Percentiles rank a stretch among this genome's conserved stretches.
phyloP scores from a whole-genome alignment of 2,888 invertebrate genomes.

The Zaprionus bogoriensis region DNA sequence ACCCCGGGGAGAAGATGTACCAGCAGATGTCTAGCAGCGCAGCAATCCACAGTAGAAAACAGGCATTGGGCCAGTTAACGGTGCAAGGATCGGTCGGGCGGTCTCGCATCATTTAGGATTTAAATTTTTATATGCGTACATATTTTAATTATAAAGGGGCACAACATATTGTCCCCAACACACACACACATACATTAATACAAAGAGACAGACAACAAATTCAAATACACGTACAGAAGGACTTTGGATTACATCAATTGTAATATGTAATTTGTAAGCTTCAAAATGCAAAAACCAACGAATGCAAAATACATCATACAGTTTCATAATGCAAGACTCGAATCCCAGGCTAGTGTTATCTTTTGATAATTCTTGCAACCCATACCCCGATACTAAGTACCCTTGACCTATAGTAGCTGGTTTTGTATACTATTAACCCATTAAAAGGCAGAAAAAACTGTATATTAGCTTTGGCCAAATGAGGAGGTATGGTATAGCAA shows the following conservation, averaged over 20 bases:
- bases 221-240: slow-evolving; percentile 4
- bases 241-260: slow-evolving; percentile 16
- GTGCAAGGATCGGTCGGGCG: background rate
- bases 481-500: too few relatives aligned
- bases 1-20: background rate
- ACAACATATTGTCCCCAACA: background rate
- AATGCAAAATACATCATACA: slow-evolving; percentile 3
- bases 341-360: too few relatives aligned
- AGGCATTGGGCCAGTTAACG: too few relatives aligned
- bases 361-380: background rate
- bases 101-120: slow-evolving; percentile 8
- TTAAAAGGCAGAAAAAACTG: too few relatives aligned
- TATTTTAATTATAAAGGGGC: background rate
- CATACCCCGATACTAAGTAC: too few relatives aligned
- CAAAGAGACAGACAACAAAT: slow-evolving; percentile 6
- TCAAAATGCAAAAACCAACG: slow-evolving; percentile 7
- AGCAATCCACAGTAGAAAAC: too few relatives aligned
- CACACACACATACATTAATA: background rate
- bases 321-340: background rate
- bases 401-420: too few relatives aligned
- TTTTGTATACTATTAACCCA: too few relatives aligned
- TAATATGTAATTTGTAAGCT: slow-evolving; percentile 23
- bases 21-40: background rate
- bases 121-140: slow-evolving; percentile 11
- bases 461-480: too few relatives aligned